phyloP scores from a whole-genome alignment of 2,797 vertebrate genomes.

The Gymnocypris eckloni region DNA sequence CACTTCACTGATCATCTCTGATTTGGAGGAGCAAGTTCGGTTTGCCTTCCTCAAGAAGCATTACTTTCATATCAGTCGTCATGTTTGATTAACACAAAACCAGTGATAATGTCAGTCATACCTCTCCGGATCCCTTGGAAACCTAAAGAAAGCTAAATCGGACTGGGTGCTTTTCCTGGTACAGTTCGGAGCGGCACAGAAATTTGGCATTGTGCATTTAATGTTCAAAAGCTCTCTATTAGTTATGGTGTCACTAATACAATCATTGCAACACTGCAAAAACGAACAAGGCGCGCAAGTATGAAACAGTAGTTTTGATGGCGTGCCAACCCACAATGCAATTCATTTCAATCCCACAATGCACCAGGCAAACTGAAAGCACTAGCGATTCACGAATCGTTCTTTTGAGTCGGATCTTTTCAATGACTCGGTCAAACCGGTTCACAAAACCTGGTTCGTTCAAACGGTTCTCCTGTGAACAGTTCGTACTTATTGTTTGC shows the following conservation, averaged over 20 bases:
- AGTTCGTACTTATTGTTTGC: neutral
- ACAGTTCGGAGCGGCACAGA: slow-evolving; percentile 88
- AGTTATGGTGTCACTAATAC: neutral
- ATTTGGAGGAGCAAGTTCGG: neutral
- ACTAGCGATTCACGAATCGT: neutral
- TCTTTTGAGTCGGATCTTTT: slow-evolving; percentile 1
- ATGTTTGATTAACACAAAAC: neutral
- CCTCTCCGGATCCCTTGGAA: slow-evolving; percentile 85
- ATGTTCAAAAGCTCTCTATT: neutral
- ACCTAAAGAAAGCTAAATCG: slow-evolving; percentile 85
- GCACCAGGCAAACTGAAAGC: slow-evolving; percentile 28
- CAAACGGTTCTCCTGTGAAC: neutral
- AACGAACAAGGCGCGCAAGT: slow-evolving; percentile 41
- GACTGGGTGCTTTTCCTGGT: slow-evolving; percentile 87
- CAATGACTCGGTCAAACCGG: neutral
- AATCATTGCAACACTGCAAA: neutral
- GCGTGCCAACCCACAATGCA: slow-evolving; percentile 55
- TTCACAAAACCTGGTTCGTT: neutral
- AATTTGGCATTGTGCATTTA: slow-evolving; percentile 84
- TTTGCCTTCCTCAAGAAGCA: neutral
- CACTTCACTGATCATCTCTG: neutral
- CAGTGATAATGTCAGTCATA: slow-evolving; percentile 55
- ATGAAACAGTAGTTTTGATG: slow-evolving; percentile 20
- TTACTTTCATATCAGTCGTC: neutral
- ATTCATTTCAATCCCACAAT: slow-evolving; percentile 44